Conservation (phyloP, 2,113 vertebrate species). For the Axis porcinus region DNA sequence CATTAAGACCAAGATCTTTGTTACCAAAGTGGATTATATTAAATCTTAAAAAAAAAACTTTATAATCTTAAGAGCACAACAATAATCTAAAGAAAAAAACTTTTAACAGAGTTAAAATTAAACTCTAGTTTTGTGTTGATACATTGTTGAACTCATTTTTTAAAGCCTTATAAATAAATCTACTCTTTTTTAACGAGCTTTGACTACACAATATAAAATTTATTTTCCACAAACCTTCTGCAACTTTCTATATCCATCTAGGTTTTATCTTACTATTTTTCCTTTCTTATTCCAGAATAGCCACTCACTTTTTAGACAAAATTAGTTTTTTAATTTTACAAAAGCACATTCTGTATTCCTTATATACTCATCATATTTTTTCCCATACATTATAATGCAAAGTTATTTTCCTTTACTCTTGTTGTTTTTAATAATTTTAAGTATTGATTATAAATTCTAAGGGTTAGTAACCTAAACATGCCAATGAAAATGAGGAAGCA, state of each 20-base stretch:
- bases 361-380: neutral
- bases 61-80: neutral
- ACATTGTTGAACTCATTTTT: neutral
- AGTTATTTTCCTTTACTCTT: neutral
- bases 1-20: neutral
- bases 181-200: neutral
- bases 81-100: neutral
- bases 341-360: neutral
- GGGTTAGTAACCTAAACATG: neutral
- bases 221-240: neutral
- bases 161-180: neutral
- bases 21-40: neutral
- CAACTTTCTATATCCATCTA: neutral
- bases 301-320: neutral
- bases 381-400: neutral
- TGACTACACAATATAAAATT: neutral
- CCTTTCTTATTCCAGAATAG: neutral
- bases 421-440: neutral
- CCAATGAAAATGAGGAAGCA: neutral
- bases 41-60: neutral
- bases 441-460: neutral
- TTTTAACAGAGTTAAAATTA: neutral
- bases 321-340: neutral
- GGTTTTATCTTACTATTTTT: neutral
- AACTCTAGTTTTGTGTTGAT: neutral